Conservation (phyloP, 2,888 invertebrate species). For the Cremastinae sp. region DNA sequence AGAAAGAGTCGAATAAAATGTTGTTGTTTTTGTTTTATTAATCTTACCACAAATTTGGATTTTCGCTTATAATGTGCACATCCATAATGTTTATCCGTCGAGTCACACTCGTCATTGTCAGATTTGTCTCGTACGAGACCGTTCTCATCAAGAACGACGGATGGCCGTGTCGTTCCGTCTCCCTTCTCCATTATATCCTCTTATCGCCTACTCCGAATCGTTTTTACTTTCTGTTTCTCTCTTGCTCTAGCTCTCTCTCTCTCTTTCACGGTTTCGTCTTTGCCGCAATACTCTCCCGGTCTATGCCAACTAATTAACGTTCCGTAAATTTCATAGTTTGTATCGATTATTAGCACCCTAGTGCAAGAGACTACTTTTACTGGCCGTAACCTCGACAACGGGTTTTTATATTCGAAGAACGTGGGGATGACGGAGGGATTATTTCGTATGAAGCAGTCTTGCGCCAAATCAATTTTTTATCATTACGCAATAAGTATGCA, state of each 20-base stretch:
- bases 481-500: too few species aligned
- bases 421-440: neutral
- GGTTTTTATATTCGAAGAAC: conserved; percentile 23
- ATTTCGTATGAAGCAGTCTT: neutral
- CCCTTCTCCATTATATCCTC: conserved; percentile 64
- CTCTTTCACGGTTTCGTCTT: conserved; percentile 9
- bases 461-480: too few species aligned
- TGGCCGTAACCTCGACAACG: conserved; percentile 6
- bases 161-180: conserved; percentile 59
- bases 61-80: conserved; percentile 92
- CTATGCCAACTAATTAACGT: conserved; percentile 50
- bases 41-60: conserved; percentile 92
- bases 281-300: conserved; percentile 34
- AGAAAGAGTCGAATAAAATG: neutral
- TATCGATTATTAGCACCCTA: conserved; percentile 46
- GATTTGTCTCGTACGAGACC: conserved; percentile 55
- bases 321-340: conserved; percentile 52
- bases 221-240: conserved; percentile 34
- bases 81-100: conserved; percentile 81
- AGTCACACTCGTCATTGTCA: conserved; percentile 62
- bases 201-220: conserved; percentile 16
- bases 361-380: conserved; percentile 13
- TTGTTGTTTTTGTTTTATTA: conserved; percentile 1
- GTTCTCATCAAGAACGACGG: conserved; percentile 61
- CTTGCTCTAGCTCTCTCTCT: conserved; percentile 13